Conservation (phyloP, 1,140 invertebrate species). For the Telenomus remus region DNA sequence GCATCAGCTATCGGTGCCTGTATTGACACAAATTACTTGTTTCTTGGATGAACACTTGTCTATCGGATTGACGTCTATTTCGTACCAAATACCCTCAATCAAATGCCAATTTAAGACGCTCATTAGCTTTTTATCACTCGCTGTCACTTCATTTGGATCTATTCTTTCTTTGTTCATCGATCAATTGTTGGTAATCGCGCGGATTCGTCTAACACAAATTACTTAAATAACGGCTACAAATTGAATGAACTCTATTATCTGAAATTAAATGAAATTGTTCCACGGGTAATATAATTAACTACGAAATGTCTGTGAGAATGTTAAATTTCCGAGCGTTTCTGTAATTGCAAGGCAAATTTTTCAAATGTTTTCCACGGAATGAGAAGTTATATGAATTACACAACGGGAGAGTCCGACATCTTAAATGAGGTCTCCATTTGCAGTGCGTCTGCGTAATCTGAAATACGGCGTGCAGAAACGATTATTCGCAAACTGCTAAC, state of each 20-base stretch:
- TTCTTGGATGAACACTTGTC: conserved; percentile 43
- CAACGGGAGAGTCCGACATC: conserved; percentile 8
- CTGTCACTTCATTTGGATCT: conserved; percentile 24
- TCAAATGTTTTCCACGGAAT: background rate
- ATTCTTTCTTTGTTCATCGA: too few relatives aligned
- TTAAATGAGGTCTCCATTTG: conserved; percentile 13
- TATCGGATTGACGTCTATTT: conserved; percentile 30
- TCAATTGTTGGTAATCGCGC: too few relatives aligned
- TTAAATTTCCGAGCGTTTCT: too few relatives aligned
- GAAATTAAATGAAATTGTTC: too few relatives aligned
- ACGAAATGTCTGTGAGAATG: too few relatives aligned
- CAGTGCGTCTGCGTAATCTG: background rate
- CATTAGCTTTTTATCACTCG: conserved; percentile 27
- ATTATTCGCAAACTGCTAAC: too few relatives aligned
- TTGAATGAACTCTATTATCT: too few relatives aligned
- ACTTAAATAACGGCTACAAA: too few relatives aligned
- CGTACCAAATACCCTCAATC: conserved; percentile 34
- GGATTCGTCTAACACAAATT: too few relatives aligned
- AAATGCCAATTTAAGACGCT: conserved; percentile 45
- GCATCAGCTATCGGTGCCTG: conserved; percentile 15
- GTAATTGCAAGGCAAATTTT: too few relatives aligned
- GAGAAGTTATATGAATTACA: background rate
- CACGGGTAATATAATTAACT: too few relatives aligned
- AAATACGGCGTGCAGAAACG: background rate
- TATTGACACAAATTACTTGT: conserved; percentile 48